These are phyloP conservation scores for Trichechus manatus DNA, from an alignment of 2,113 vertebrate species.

Conservation along the genomic window DNA sequence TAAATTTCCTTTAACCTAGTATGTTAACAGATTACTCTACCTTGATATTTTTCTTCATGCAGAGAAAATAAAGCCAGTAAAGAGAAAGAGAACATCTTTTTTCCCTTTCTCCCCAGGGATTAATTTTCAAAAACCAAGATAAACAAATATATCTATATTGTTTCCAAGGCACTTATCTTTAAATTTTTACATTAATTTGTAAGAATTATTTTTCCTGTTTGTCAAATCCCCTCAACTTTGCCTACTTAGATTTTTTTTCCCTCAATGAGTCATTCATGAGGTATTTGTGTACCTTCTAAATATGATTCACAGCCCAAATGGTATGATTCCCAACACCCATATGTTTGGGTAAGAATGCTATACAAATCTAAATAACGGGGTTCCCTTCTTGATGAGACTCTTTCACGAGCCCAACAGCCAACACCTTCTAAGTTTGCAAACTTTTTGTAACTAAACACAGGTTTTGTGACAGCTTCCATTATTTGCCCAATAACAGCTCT, in stretches of 20 bases:
- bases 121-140: slow-evolving; percentile 10
- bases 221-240: not conserved
- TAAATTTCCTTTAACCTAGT: slow-evolving; percentile 2
- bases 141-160: not conserved
- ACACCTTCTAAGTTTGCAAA: slow-evolving; percentile 72
- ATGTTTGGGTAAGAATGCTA: not conserved
- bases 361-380: slow-evolving; percentile 55
- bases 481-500: slow-evolving; percentile 69
- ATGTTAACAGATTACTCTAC: slow-evolving; percentile 14
- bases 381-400: slow-evolving; percentile 38
- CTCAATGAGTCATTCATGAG: slow-evolving; percentile 9
- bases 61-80: slow-evolving; percentile 19
- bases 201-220: not conserved
- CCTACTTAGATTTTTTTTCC: slow-evolving; percentile 21
- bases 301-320: not conserved
- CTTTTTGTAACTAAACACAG: slow-evolving; percentile 75
- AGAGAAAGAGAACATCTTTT: not conserved
- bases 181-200: not conserved
- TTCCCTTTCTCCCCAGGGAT: not conserved
- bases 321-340: not conserved
- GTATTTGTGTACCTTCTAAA: slow-evolving; percentile 43
- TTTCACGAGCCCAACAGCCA: slow-evolving; percentile 45
- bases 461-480: slow-evolving; percentile 73
- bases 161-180: slow-evolving; percentile 23
- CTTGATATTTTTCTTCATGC: slow-evolving; percentile 1